Conservation (phyloP, 1,140 invertebrate genomes). For the Manduca sexta region DNA sequence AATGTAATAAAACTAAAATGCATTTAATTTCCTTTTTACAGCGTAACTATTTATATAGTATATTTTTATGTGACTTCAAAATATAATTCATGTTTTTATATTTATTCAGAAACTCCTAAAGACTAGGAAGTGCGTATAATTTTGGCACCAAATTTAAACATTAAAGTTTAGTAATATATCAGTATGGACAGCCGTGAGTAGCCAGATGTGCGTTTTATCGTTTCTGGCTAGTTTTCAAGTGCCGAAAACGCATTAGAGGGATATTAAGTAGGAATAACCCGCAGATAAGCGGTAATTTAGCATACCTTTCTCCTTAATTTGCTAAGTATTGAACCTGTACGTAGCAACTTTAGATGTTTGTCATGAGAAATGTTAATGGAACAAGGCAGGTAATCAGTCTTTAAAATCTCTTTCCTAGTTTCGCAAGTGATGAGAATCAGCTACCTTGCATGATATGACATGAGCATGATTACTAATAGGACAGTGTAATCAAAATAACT, state of each 20-base stretch:
- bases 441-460: not conserved
- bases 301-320: constrained; percentile 7
- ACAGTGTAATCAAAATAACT: too few species aligned
- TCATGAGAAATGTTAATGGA: too few species aligned
- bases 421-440: not conserved
- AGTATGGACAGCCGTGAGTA: constrained; percentile 39
- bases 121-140: constrained; percentile 31
- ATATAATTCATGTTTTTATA: too few species aligned
- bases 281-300: constrained; percentile 48
- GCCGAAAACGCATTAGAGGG: constrained; percentile 58
- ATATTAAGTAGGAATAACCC: constrained; percentile 51
- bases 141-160: constrained; percentile 46
- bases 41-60: not conserved
- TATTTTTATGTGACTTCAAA: too few species aligned
- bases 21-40: not conserved
- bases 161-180: constrained; percentile 56
- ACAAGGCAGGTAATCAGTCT: too few species aligned
- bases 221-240: constrained; percentile 68
- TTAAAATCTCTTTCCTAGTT: too few species aligned
- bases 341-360: not conserved
- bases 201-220: constrained; percentile 62
- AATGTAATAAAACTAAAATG: too few species aligned
- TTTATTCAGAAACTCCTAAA: constrained; percentile 10
- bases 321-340: not conserved
- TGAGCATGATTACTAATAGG: too few species aligned